Evolutionary conservation across 1,140 invertebrate species (phyloP), one percentile per base, ranked within the genome.

Genomic region (Ectropis grisescens): DNA sequence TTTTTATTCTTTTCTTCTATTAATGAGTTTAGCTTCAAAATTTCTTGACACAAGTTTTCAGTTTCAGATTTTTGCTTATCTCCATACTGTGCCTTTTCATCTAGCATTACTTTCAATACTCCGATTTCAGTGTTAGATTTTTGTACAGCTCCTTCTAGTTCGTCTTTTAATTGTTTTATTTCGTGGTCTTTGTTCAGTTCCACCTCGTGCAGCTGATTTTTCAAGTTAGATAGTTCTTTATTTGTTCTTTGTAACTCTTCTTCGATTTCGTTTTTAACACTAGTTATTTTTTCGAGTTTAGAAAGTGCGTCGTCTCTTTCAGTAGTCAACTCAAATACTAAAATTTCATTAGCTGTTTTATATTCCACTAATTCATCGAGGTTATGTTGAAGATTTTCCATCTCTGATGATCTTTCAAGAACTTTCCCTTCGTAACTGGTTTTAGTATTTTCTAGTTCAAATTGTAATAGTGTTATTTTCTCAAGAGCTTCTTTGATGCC

Each of bases 401-500:
- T 38, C 34, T 47, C 34, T 15, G n/a, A 25, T 13, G 29, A 12
- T 29, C 40, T 42, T 9, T 37, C 37, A 35, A 11, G 16, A 11
- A 40, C 15, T 45, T 43, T 27, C 13, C 25, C 36, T 41, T 58
- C 55, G 33, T 58, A 54, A 30, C 40, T 37, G 27, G 16, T 41
- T 50, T 58, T 54, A 31, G 22, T 33, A 27, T 15, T 50, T 42
- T 62, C 51, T 12, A 57, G 45, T 41, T 68, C 44, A 40, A 25
- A 16, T 39, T 60, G 45, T 26, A 68, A 36, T 15, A 31, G 28
- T 15, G 36, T 36, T 9, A 71, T 28, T 43, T 66, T 52, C 9
- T 60, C 44, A 10, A 59, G 9, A 25, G 53, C 39, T 12, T 59
- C 47, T 58, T 59, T 39, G 16, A 68, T 45, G 64, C 69, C 58